Percentiles rank a stretch among this genome's conserved stretches.
Evolutionary conservation across 2,797 vertebrate species (phyloP).

Genomic region (Xiphophorus birchmanni): DNA sequence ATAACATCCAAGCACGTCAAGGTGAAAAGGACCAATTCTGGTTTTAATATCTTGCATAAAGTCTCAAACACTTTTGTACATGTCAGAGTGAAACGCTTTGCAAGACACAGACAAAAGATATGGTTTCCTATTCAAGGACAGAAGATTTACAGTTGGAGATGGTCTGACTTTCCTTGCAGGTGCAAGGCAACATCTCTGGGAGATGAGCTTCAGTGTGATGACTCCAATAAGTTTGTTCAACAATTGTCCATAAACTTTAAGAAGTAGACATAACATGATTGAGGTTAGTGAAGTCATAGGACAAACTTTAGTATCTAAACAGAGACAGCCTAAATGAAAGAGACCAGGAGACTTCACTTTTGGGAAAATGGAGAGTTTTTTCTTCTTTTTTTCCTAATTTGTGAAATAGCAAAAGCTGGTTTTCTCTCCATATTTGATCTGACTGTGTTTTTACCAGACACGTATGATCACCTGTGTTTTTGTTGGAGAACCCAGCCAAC

Average conservation of each 20-base stretch:
- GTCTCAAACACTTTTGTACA: neutral
- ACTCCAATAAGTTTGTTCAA: neutral
- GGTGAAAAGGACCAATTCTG: neutral
- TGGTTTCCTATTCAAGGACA: neutral
- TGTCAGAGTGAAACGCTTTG: neutral
- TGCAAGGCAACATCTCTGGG: neutral
- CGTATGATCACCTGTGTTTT: conserved; percentile 20
- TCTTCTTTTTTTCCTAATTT: conserved; percentile 26
- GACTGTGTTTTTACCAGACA: conserved; percentile 27
- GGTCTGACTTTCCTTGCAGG: neutral
- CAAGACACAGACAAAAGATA: neutral
- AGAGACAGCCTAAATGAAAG: conserved; percentile 28
- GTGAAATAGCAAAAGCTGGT: conserved; percentile 48
- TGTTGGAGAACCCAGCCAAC: neutral
- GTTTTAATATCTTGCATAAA: neutral
- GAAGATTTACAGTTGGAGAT: neutral
- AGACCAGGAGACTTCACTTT: conserved; percentile 12
- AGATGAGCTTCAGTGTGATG: neutral
- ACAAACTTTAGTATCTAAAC: conserved; percentile 31
- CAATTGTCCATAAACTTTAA: neutral
- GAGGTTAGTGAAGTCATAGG: neutral
- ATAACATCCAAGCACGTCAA: neutral
- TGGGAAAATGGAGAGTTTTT: conserved; percentile 21
- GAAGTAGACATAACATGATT: neutral
- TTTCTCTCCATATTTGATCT: conserved; percentile 52